A percentile compares a stretch with the other conserved stretches of the same genome.
These are phyloP conservation scores for Australoheros facetus DNA, from an alignment of 2,797 vertebrate species.

Conservation along the genomic window DNA sequence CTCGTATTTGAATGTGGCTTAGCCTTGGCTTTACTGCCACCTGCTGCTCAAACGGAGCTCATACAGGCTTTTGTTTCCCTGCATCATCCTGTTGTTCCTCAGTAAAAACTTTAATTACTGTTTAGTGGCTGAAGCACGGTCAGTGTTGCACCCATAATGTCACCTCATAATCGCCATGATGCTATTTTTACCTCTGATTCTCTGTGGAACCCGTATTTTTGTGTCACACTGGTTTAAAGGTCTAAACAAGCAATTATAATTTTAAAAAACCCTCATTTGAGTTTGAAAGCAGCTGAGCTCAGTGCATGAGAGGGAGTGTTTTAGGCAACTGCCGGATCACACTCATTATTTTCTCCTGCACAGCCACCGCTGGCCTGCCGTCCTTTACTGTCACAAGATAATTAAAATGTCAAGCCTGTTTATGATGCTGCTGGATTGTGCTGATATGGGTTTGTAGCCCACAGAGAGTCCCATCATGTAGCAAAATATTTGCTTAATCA, in stretches of 20 bases:
- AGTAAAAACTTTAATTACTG: not conserved
- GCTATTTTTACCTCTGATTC: not conserved
- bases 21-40: conserved; percentile 42
- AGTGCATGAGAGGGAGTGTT: not conserved
- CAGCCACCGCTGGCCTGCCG: not conserved
- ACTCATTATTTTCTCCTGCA: not conserved
- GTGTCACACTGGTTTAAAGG: not conserved
- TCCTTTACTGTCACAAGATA: not conserved
- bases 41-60: conserved; percentile 38
- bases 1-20: not conserved
- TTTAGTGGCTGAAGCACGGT: conserved; percentile 5
- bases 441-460: not conserved
- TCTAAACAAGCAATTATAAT: conserved; percentile 1
- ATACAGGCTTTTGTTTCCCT: not conserved
- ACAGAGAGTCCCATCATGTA: not conserved
- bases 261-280: not conserved
- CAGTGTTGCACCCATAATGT: not conserved
- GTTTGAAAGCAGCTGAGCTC: not conserved
- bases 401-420: conserved; percentile 41
- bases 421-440: not conserved
- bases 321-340: not conserved
- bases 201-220: not conserved
- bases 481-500: not conserved
- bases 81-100: not conserved
- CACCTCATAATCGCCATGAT: not conserved